phyloP scores from a whole-genome alignment of 2,888 invertebrate species.

The Alsophila aescularia region DNA sequence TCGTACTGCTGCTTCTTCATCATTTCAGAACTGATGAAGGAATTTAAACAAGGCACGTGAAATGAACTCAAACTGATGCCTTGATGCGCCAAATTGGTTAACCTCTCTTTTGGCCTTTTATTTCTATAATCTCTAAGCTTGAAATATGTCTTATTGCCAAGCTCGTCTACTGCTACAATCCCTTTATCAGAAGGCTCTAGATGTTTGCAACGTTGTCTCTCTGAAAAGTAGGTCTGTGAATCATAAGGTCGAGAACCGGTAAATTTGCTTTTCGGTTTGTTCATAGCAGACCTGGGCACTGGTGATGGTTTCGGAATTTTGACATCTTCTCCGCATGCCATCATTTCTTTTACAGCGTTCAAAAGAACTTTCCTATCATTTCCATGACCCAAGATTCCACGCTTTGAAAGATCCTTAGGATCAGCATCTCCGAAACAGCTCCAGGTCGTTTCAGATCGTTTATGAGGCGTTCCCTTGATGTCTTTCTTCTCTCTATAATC shows the following conservation, averaged over 20 bases:
- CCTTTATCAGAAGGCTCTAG: slow-evolving; percentile 65
- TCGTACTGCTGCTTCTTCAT: slow-evolving; percentile 60
- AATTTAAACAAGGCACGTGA: slow-evolving; percentile 72
- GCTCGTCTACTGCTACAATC: slow-evolving; percentile 59
- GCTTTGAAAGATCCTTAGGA: slow-evolving; percentile 60
- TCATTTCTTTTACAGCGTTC: slow-evolving; percentile 56
- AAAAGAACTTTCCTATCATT: slow-evolving; percentile 65
- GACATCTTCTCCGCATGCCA: slow-evolving; percentile 61
- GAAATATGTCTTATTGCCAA: slow-evolving; percentile 69
- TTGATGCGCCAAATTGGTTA: slow-evolving; percentile 50
- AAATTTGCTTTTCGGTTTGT: slow-evolving; percentile 22
- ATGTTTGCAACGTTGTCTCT: slow-evolving; percentile 56
- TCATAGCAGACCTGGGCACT: slow-evolving; percentile 46
- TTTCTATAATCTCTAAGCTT: slow-evolving; percentile 53
- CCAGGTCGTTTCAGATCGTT: slow-evolving; percentile 59
- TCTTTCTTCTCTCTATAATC: slow-evolving; percentile 44
- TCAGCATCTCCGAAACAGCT: slow-evolving; percentile 73
- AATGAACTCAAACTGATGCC: slow-evolving; percentile 74
- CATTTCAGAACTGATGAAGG: slow-evolving; percentile 64
- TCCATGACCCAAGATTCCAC: slow-evolving; percentile 76
- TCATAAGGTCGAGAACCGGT: slow-evolving; percentile 18
- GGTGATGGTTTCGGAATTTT: slow-evolving; percentile 56
- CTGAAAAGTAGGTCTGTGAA: slow-evolving; percentile 24
- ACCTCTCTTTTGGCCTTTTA: slow-evolving; percentile 57
- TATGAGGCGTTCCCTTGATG: slow-evolving; percentile 33